Conservation (phyloP, 2,113 vertebrate species). For the Neofelis nebulosa region DNA sequence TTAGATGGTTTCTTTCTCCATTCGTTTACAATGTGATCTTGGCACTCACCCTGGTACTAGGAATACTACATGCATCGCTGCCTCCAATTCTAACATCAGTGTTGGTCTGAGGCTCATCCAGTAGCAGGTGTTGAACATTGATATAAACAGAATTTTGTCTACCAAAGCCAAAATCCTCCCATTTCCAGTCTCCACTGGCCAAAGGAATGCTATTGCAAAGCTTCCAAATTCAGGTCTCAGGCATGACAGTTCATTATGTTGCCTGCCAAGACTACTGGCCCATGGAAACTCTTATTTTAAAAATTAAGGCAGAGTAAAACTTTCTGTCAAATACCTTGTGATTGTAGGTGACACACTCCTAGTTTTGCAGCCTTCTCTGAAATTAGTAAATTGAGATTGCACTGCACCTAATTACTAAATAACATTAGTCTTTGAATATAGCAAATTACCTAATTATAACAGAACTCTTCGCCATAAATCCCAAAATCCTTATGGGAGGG, state of each 20-base stretch:
- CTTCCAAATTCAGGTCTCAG: conserved; percentile 42
- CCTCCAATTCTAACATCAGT: conserved; percentile 15
- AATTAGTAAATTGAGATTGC: conserved; percentile 38
- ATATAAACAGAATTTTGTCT: conserved; percentile 55
- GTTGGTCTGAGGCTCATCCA: background rate
- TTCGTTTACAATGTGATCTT: background rate
- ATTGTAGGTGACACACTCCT: conserved; percentile 27
- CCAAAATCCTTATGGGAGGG: background rate
- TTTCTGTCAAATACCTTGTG: background rate
- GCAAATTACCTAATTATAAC: background rate
- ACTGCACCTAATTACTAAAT: conserved; percentile 54
- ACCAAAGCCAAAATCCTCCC: conserved; percentile 38
- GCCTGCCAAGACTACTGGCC: conserved; percentile 67
- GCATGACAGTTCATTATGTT: conserved; percentile 49
- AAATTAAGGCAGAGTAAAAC: conserved; percentile 54
- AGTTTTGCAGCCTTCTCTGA: conserved; percentile 33
- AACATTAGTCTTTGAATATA: background rate
- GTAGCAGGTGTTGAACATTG: conserved; percentile 57
- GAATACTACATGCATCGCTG: background rate
- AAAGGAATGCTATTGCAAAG: conserved; percentile 24
- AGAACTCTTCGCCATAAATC: background rate
- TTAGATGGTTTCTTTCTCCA: background rate
- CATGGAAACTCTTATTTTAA: conserved; percentile 33
- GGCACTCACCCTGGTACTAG: background rate
- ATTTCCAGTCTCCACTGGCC: conserved; percentile 9